Base-by-base conservation (phyloP, 1,140 invertebrate genomes). In the Drosophila orosa region DNA sequence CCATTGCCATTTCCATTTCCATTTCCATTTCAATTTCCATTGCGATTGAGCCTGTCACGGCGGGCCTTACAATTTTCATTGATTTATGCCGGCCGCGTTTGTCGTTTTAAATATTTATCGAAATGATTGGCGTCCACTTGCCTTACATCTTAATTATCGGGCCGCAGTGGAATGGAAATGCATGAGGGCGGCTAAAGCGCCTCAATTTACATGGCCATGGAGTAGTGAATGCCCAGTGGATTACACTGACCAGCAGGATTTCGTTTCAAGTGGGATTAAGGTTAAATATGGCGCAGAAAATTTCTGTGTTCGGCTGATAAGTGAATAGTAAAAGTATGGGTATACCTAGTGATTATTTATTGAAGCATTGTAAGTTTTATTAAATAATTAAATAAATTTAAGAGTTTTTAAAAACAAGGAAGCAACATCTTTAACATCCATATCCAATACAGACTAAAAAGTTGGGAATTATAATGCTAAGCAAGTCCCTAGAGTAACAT, bases 101-200 rank as follows among this genome's bases (percentile, higher is more conserved):
- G 73, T 77, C 65, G 74, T 63, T 78, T 78, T 78, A 78, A 78
- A 78, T 78, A 78, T 78, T 78, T 78, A 78, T 78, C 57, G 74
- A 77, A 78, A 78, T 78, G 74, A 78, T 78, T 76, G 65, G 74
- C 54, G 55, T 76, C 58, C 73, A 58, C 74, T 77, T 77, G 74
- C 52, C 66, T 62, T 61, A 71, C 75, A 71, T 78, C 75, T 78
- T 78, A 78, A 78, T 78, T 78, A 78, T 78, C 74, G 25, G 52
- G 31, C 27, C 12, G 33, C 33, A 58, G 31, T 57, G 50, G 40
- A 55, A 74, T 74, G 57, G 15, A 55, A 63, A 73, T 56, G 72
- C 67, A 60, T 60, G 69, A 25, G 60, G 59, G 71, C 52, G 40
- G 25, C 61, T 39, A 50, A 54, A 66, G 73, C 60, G 35, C 39